Percentiles rank a stretch among this genome's conserved stretches.
Conservation (phyloP, 2,888 invertebrate genomes). For the Acleris sparsana region DNA sequence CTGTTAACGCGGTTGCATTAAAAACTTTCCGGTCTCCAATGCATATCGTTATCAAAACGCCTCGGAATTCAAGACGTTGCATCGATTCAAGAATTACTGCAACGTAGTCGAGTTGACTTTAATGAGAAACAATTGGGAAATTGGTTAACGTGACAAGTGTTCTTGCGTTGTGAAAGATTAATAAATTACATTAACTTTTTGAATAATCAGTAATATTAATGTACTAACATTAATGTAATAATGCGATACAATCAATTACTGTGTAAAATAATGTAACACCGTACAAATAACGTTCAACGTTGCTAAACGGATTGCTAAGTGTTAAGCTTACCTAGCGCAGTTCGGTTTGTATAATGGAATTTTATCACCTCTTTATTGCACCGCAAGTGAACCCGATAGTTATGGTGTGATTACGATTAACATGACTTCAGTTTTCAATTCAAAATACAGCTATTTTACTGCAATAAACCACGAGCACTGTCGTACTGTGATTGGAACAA, state of each 20-base stretch:
- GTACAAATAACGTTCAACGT: too few relatives aligned
- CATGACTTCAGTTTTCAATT: neutral
- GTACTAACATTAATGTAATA: constrained; percentile 20
- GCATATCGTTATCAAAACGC: neutral
- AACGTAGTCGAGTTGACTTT: neutral
- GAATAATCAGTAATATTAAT: constrained; percentile 27
- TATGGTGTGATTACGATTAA: constrained; percentile 29
- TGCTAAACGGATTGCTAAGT: too few relatives aligned
- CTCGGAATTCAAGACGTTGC: neutral
- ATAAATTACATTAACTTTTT: constrained; percentile 9
- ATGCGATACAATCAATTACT: constrained; percentile 10
- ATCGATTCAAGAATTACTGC: constrained; percentile 3
- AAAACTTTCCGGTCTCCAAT: constrained; percentile 1
- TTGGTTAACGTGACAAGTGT: too few relatives aligned
- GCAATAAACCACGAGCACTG: neutral
- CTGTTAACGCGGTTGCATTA: constrained; percentile 10
- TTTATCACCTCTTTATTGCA: constrained; percentile 18
- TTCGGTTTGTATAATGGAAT: constrained; percentile 3
- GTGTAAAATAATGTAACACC: constrained; percentile 3
- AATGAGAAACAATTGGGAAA: too few relatives aligned
- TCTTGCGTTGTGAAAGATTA: constrained; percentile 19
- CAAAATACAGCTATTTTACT: neutral
- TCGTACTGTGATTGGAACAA: too few relatives aligned
- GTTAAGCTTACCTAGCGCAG: neutral
- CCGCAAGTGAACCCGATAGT: constrained; percentile 24